Percentiles rank a stretch among this genome's conserved stretches.
Evolutionary conservation across 2,888 invertebrate species (phyloP).

Genomic region (Dicyrtoma fusca): DNA sequence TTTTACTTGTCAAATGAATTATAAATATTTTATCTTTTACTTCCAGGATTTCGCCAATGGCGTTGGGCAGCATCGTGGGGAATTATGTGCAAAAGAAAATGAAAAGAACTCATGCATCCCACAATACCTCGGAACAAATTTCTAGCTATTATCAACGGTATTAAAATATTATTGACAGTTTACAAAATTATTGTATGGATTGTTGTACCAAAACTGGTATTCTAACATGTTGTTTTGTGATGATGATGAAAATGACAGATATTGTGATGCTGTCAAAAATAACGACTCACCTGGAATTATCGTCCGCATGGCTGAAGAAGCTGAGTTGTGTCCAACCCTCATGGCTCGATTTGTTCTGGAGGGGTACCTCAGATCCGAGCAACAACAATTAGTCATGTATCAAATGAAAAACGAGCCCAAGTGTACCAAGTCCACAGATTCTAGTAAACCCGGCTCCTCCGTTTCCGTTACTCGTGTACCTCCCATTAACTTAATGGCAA

Average conservation of each 20-base stretch:
- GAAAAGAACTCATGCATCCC: slow-evolving; percentile 68
- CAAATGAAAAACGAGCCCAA: slow-evolving; percentile 23
- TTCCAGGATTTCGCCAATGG: slow-evolving; percentile 66
- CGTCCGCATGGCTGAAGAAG: slow-evolving; percentile 64
- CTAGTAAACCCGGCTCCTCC: neutral
- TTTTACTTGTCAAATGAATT: no score
- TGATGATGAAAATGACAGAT: no score
- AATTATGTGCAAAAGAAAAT: slow-evolving; percentile 69
- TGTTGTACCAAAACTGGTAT: slow-evolving; percentile 5
- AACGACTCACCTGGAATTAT: slow-evolving; percentile 66
- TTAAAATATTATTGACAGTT: slow-evolving; percentile 13
- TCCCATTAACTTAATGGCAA: slow-evolving; percentile 43
- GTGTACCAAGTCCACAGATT: neutral
- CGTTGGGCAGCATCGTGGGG: slow-evolving; percentile 73
- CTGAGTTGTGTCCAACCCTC: slow-evolving; percentile 66
- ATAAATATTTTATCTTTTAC: no score
- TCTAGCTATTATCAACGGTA: slow-evolving; percentile 65
- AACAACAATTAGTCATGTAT: slow-evolving; percentile 15
- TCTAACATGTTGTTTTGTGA: no score
- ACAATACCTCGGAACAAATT: slow-evolving; percentile 63
- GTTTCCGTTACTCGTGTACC: slow-evolving; percentile 5
- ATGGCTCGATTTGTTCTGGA: slow-evolving; percentile 67
- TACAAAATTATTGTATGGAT: neutral
- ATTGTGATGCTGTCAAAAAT: slow-evolving; percentile 55
- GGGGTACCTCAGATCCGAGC: slow-evolving; percentile 51